Base-by-base conservation (phyloP, 2,888 invertebrate species). In the Automeris io region DNA sequence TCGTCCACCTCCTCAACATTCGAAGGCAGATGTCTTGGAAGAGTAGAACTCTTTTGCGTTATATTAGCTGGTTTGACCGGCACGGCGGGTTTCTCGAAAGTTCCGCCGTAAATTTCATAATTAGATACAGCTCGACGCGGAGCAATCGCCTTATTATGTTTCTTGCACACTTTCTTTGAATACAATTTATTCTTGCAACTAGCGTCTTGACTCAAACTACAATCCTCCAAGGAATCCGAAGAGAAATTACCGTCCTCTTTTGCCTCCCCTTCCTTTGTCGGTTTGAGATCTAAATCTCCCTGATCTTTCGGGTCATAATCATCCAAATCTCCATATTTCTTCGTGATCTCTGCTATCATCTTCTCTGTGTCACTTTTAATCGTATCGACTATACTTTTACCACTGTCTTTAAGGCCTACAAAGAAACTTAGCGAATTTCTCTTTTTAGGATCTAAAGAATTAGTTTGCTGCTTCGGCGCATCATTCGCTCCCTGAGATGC, bases 211-310 rank as follows among this genome's bases (percentile, higher is more conserved):
- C 88, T 88, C 0, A 90, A 69, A 59, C 90, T 90, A 55, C 90
- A 91, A 45, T 92, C 93, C 73, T 94, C 94, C 36, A 94, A 71
- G 0, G 93, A 93, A 74, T 94, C 94, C 0, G 93, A 93, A 35
- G 93, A 93, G 54, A 93, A 93, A 56, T 92, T 92, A 0, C 90
- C 91, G 31, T 91, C 91, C 0, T 91, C 91, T 40, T 86, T 83
- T 32, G 64, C 65, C 45, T 81, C 76, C 52, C 64, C 66, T 45
- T 81, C 77, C 53, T 73, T 82, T 2, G 78, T 73, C 0, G 83
- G 85, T 47, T 80, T 73, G 18, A 82, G 47, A 46, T 85, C 86
- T 40, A 82, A 58, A 47, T 83, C 81, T 22, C 49, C 51, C 6
- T 55, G 60, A 4, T 54, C 52, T 9, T 70, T 66, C 9, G 78